Evolutionary conservation across 1,140 invertebrate species (phyloP), one percentile per base, ranked within the genome.

Genomic region (Drosophila varians): DNA sequence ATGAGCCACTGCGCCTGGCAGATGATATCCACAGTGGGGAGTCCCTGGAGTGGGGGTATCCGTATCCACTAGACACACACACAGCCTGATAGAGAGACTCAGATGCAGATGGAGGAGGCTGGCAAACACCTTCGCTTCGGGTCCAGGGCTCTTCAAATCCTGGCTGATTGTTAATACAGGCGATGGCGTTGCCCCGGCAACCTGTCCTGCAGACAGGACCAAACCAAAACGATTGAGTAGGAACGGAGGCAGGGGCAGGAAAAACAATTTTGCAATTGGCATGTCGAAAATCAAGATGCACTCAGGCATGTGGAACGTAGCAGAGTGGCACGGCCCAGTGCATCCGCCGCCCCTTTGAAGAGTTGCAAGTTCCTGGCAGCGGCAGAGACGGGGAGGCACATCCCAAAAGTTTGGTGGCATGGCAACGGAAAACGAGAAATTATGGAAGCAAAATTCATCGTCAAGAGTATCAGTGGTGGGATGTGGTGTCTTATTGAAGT

Each of bases 221-320:
- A 9, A 21, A 12, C 8, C 16, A 7, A 21, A n/a, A 21, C 21
- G 21, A 21, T 21, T 21, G 21, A 21, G 21, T 21, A 21, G 21
- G 4, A 21, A 21, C 2, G 21, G 38, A 8, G 16, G 38, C 38
- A 18, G 38, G 16, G 16, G 38, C 38, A 18, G 38, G 38, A 60
- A 75, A 72, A 73, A 84, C 82, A 74, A 86, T 75, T 86, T 87
- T 74, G 76, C 68, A 87, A 86, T 87, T 86, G 80, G 82, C 80
- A 87, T 87, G 84, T 80, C 82, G 77, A 86, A 73, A 80, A 76
- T 73, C 56, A 69, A 86, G 57, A 79, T 65, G 49, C 80, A 80
- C 56, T 87, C 72, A 84, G 86, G 80, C 80, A 79, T 87, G 68
- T 61, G 56, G 38, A 80, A 68, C 56, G 34, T 5, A 65, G 40